Evolutionary conservation across 1,140 invertebrate species (phyloP), one percentile per base, ranked within the genome.

Genomic region (Drosophila prosaltans): DNA sequence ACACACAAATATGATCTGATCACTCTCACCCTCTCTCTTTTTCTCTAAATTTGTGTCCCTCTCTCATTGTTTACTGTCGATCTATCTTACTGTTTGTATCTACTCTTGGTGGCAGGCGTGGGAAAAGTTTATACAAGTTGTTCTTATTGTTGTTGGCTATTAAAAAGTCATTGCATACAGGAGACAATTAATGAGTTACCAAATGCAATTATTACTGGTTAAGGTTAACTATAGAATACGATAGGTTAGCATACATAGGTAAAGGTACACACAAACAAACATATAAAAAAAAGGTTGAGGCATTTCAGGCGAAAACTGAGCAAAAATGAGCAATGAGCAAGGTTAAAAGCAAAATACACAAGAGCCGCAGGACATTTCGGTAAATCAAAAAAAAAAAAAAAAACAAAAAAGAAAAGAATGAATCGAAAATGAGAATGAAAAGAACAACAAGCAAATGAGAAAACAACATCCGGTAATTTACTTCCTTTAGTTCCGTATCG

Each of bases 381-480:
- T 84, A 74, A 88, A 83, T 89, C 83, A 88, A 80, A 91, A 74
- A 67, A 54, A 48, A 51, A 61, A 10, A 26, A 43, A 39, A 58
- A 75, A 78, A 65, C 0, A 30, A 80, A 91, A 74, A 67, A 54
- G 41, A 51, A 61, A 10, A 26, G 28, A 39, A 58, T 75, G 74
- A 65, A 2, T 2, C 32, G 32, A 57, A 60, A 63, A 80, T 66
- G 61, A 43, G 68, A 71, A 72, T 65, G 43, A 74, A 91, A 90
- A 91, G 79, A 82, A 86, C 72, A 80, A 88, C 78, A 80, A 81
- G 80, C 69, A 80, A 89, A 91, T 91, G 81, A 91, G 89, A 89
- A 91, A 81, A 91, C 84, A 89, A 91, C 90, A 91, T 91, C 90
- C 90, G 90, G 90, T 91, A 91, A 91, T 91, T 91, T 91, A 86